Conservation (phyloP, 2,797 vertebrate genomes). For the Chanos chanos region DNA sequence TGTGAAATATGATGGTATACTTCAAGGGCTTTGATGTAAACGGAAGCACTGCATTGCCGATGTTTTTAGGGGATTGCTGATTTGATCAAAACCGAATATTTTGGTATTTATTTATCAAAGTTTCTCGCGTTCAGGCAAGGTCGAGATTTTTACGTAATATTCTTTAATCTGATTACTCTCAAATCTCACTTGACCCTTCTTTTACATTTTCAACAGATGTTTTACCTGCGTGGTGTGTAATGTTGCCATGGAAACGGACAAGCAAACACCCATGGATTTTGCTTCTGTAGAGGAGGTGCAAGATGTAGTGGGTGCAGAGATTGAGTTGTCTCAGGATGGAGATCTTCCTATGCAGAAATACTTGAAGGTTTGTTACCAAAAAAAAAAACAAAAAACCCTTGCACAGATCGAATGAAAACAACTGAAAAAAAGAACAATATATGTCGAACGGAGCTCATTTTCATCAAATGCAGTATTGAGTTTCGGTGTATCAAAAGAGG, state of each 20-base stretch:
- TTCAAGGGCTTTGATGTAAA: too few species aligned
- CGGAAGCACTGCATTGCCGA: too few species aligned
- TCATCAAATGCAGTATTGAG: too few species aligned
- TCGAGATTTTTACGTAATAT: neutral
- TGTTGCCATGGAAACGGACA: slow-evolving; percentile 32
- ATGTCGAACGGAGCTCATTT: too few species aligned
- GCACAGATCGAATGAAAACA: too few species aligned
- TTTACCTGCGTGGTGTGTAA: neutral
- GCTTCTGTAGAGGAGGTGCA: slow-evolving; percentile 18
- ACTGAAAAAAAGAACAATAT: too few species aligned
- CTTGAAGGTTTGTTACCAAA: neutral
- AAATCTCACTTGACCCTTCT: neutral
- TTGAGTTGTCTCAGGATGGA: slow-evolving; percentile 33
- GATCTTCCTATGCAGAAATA: neutral
- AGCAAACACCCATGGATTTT: neutral
- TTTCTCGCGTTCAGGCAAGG: neutral
- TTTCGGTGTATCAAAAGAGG: too few species aligned
- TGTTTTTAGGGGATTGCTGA: too few species aligned
- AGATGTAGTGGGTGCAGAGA: slow-evolving; percentile 42
- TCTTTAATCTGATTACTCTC: too few species aligned
- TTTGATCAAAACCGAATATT: neutral
- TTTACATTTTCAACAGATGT: neutral
- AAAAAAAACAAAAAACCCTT: too few species aligned
- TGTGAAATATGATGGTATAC: too few species aligned
- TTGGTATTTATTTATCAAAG: neutral